phyloP scores from a whole-genome alignment of 1,140 invertebrate genomes.

The Melipona quadrifasciata region DNA sequence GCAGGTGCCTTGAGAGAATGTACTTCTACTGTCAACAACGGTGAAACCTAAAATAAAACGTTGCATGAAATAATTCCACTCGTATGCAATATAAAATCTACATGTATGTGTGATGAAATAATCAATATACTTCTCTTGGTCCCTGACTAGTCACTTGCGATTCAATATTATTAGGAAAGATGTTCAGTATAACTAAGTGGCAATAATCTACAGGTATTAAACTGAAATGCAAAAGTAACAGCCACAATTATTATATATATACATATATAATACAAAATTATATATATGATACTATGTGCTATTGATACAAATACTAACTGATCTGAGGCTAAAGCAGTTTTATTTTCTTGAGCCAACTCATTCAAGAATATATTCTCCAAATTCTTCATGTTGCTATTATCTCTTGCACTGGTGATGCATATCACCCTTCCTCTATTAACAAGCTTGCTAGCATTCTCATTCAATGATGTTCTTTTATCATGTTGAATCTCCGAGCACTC shows the following conservation, averaged over 20 bases:
- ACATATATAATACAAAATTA: slow-evolving; percentile 9
- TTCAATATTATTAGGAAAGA: slow-evolving; percentile 90
- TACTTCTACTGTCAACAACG: slow-evolving; percentile 86
- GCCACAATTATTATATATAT: not conserved
- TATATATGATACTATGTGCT: not conserved
- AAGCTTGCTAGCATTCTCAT: slow-evolving; percentile 83
- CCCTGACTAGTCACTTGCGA: slow-evolving; percentile 88
- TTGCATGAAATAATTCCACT: not conserved
- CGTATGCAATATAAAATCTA: not conserved
- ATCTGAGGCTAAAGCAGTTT: slow-evolving; percentile 85
- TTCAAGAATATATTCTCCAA: slow-evolving; percentile 93
- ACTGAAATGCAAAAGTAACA: slow-evolving; percentile 80
- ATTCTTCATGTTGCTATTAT: slow-evolving; percentile 91
- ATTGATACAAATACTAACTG: slow-evolving; percentile 78
- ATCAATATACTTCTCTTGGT: slow-evolving; percentile 83
- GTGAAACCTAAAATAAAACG: slow-evolving; percentile 82
- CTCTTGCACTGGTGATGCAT: slow-evolving; percentile 92
- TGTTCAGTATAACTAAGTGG: slow-evolving; percentile 94
- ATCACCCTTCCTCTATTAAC: slow-evolving; percentile 91
- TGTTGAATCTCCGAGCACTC: slow-evolving; percentile 90
- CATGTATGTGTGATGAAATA: slow-evolving; percentile 22
- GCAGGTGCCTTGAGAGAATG: slow-evolving; percentile 86
- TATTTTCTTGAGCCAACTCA: slow-evolving; percentile 90
- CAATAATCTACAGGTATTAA: slow-evolving; percentile 91
- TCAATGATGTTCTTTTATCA: slow-evolving; percentile 82